Conservation (phyloP, 2,797 vertebrate species). For the Intellagama lesueurii region DNA sequence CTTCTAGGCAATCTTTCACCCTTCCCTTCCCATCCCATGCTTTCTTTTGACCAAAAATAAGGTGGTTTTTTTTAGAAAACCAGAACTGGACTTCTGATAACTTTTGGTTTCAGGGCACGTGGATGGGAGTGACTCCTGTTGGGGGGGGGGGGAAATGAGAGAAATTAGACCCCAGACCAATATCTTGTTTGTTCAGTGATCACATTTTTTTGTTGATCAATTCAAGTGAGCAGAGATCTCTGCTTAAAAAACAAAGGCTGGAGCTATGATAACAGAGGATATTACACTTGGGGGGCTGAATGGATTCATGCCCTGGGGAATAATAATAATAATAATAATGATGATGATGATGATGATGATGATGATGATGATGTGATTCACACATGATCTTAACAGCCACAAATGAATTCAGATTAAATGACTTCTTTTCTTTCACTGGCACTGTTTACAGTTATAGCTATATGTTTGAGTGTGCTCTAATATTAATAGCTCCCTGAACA, state of each 20-base stretch:
- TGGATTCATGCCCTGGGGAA: background rate
- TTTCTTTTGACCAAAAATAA: background rate
- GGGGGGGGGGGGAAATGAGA: too few relatives aligned
- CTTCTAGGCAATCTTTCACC: background rate
- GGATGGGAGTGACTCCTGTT: too few relatives aligned
- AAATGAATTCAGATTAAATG: background rate
- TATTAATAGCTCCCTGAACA: conserved; percentile 9
- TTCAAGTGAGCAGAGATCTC: background rate
- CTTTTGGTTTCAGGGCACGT: too few relatives aligned
- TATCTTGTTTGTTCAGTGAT: background rate
- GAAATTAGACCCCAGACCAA: too few relatives aligned
- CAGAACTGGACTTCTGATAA: background rate
- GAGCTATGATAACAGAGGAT: background rate
- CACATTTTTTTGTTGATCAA: background rate
- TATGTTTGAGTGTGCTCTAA: background rate
- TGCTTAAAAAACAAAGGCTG: background rate
- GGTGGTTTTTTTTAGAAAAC: too few relatives aligned
- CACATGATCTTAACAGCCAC: conserved; percentile 8
- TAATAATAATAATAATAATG: too few relatives aligned
- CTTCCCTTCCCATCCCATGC: background rate
- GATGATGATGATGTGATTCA: background rate
- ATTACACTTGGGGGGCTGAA: background rate
- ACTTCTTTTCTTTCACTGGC: background rate
- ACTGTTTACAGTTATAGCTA: conserved; percentile 16
- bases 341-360: too few relatives aligned